Conservation (phyloP, 2,888 invertebrate genomes). For the Lacanobia oleracea region DNA sequence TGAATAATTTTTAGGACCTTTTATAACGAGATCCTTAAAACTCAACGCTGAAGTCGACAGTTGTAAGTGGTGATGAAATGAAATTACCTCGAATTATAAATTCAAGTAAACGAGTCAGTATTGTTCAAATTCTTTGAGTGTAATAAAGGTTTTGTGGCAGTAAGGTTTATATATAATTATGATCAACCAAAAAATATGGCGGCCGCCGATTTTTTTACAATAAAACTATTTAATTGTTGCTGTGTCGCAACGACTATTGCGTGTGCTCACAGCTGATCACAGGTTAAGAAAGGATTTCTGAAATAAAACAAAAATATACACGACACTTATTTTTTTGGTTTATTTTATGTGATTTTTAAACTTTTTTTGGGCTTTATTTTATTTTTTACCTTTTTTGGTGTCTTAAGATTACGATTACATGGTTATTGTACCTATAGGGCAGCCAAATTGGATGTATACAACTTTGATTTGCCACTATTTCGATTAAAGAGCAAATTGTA, state of each 20-base stretch:
- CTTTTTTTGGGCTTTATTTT: neutral
- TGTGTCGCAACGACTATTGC: too few species aligned
- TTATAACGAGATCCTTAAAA: neutral
- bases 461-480: too few species aligned
- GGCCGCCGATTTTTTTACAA: too few species aligned
- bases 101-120: neutral
- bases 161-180: neutral
- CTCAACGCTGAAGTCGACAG: too few species aligned
- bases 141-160: neutral
- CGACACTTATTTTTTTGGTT: conserved; percentile 1
- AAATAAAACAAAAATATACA: neutral
- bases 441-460: too few species aligned
- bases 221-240: too few species aligned
- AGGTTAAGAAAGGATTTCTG: neutral
- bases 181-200: too few species aligned
- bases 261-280: too few species aligned
- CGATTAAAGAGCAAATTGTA: too few species aligned
- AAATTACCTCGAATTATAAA: neutral
- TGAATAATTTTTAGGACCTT: neutral
- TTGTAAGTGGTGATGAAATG: neutral
- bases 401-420: neutral
- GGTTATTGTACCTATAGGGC: too few species aligned
- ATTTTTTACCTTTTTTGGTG: neutral
- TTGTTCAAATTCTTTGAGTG: too few species aligned
- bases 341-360: neutral